Conservation (phyloP, 2,888 invertebrate species). For the Nomada fabriciana region DNA sequence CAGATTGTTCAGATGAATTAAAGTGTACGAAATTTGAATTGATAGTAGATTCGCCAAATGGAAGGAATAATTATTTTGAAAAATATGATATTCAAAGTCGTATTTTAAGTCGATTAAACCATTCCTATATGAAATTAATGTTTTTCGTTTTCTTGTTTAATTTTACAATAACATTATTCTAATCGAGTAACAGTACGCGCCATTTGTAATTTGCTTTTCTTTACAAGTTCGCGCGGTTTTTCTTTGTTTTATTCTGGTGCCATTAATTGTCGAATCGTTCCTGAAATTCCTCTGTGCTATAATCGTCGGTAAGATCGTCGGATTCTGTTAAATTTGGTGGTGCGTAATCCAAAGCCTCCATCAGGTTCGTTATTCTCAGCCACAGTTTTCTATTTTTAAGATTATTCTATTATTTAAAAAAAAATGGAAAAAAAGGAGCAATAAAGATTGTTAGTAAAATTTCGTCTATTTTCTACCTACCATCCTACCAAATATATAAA, state of each 20-base stretch:
- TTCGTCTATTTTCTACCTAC: constrained; percentile 20
- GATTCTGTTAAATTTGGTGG: constrained; percentile 66
- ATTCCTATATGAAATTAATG: background rate
- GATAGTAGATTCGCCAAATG: background rate
- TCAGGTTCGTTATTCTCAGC: constrained; percentile 73
- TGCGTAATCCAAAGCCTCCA: constrained; percentile 72
- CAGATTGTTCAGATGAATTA: background rate
- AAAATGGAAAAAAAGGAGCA: constrained; percentile 57
- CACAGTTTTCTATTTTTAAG: constrained; percentile 77
- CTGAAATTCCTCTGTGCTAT: constrained; percentile 27
- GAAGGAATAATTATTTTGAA: background rate
- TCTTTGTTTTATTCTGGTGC: constrained; percentile 29
- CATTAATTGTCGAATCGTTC: constrained; percentile 49
- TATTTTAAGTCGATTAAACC: too few relatives aligned
- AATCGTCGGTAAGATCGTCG: constrained; percentile 46
- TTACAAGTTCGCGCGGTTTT: background rate
- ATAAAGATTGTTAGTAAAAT: constrained; percentile 72
- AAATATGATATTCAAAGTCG: too few relatives aligned
- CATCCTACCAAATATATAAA: too few relatives aligned
- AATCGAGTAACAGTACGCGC: constrained; percentile 10
- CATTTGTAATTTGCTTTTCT: constrained; percentile 25
- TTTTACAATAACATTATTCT: background rate
- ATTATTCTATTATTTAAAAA: constrained; percentile 73
- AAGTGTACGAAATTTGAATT: background rate
- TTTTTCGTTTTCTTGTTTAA: background rate